These are phyloP conservation scores for Chrysolina haemoptera DNA, from an alignment of 2,888 invertebrate genomes.

Conservation along the genomic window DNA sequence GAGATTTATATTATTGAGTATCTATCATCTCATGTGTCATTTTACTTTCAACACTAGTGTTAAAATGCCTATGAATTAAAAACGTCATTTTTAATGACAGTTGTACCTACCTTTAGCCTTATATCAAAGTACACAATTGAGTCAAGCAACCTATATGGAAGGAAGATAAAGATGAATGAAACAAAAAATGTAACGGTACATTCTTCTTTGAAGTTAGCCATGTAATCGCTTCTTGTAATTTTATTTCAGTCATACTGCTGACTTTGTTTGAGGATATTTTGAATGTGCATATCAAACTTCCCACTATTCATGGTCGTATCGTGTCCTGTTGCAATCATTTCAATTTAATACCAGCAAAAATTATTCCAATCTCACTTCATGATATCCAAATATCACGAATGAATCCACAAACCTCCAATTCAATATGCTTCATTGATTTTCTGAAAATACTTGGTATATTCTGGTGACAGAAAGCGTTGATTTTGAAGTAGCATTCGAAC, in stretches of 20 bases:
- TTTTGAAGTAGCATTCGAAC: not conserved
- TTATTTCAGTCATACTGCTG: not conserved
- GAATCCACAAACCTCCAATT: not conserved
- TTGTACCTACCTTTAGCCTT: too few relatives aligned
- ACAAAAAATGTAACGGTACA: too few relatives aligned
- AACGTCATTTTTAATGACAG: too few relatives aligned
- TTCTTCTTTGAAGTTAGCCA: too few relatives aligned
- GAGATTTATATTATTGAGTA: too few relatives aligned
- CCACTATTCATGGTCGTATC: not conserved
- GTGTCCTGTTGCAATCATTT: conserved; percentile 8
- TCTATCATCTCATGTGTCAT: too few relatives aligned
- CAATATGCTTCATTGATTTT: not conserved
- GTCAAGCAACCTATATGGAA: too few relatives aligned
- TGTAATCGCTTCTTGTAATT: not conserved
- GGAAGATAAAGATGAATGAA: too few relatives aligned
- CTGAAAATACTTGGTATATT: not conserved
- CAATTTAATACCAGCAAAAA: not conserved
- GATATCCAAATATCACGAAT: conserved; percentile 3
- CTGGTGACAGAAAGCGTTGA: not conserved
- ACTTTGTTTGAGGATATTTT: not conserved
- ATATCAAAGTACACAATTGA: too few relatives aligned
- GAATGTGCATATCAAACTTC: not conserved
- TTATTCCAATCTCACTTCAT: conserved; percentile 11
- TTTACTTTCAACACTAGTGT: too few relatives aligned
- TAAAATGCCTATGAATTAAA: too few relatives aligned